A percentile compares a stretch with the other conserved stretches of the same genome.
These are phyloP conservation scores for Silurus asotus DNA, from an alignment of 2,113 vertebrate genomes.

Conservation along the genomic window DNA sequence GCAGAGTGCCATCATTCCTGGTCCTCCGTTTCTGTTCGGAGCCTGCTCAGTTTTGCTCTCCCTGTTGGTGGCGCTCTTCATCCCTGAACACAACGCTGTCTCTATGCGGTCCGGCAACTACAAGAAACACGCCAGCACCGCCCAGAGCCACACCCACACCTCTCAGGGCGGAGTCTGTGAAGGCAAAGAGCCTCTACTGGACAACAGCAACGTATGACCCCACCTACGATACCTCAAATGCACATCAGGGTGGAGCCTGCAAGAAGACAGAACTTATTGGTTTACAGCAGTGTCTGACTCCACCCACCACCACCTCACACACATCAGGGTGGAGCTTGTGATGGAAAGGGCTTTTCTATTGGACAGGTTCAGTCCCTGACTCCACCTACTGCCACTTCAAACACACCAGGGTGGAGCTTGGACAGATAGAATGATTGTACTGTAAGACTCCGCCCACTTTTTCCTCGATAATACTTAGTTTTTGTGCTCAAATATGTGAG, in stretches of 20 bases:
- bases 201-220: constrained; percentile 87
- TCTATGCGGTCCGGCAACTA: constrained; percentile 78
- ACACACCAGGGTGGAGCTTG: not conserved
- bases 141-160: constrained; percentile 83
- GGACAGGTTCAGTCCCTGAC: not conserved
- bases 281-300: not conserved
- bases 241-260: not conserved
- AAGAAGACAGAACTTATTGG: not conserved
- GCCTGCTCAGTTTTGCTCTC: constrained; percentile 90
- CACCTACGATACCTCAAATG: constrained; percentile 47
- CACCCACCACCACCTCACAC: not conserved
- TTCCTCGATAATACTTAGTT: too few species aligned
- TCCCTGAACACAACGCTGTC: constrained; percentile 83
- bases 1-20: constrained; percentile 89
- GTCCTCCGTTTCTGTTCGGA: constrained; percentile 90
- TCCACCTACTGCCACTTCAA: not conserved
- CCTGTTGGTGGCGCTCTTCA: constrained; percentile 88
- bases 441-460: not conserved
- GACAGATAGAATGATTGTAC: not conserved
- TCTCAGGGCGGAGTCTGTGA: constrained; percentile 79
- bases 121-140: constrained; percentile 84
- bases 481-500: too few species aligned
- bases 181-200: constrained; percentile 86
- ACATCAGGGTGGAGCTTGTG: not conserved
- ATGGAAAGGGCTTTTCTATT: not conserved